Base-by-base conservation (phyloP, 2,888 invertebrate genomes). In the Drosophila mimetica region DNA sequence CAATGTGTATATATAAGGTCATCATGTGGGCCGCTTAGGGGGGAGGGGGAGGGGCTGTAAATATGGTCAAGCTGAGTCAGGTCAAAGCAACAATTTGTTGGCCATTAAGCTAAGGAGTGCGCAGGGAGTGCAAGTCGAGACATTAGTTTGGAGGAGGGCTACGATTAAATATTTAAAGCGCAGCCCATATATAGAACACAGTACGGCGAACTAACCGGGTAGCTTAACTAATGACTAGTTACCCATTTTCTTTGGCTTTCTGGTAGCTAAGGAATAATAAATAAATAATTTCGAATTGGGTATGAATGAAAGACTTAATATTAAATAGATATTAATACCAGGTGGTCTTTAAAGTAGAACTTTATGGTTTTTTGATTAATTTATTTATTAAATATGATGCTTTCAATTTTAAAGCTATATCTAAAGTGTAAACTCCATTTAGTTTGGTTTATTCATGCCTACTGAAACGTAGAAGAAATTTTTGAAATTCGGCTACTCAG, bases 21-120 rank as follows among this genome's bases (percentile, higher is more conserved):
- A 63, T 39, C 36, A 50, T 37, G 20, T 32, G 42, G 37, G 13
- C 7, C 14, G 13, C 16, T 16, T 14, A 22, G 9, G 28, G 30
- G 11, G 9, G 11, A 4, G 3, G 30, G 18, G 16, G 14, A 14
- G 39, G 13, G 48, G 30, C 18, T 4, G 47, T 41, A 39, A 37
- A 13, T 36, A 18, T 22, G 39, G 65, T 44, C 44, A 46, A 42
- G 25, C 39, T 34, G 47, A 41, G 41, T 42, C 63, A 36, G 65
- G 64, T 14, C 71, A 53, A 20, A 70, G 71, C 69, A 61, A 70
- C 69, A 70, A 70, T 61, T 71, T 73, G 73, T 55, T 58, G 47
- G 66, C 58, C 66, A 58, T 67, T 66, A 59, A 34, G 55, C 47
- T 51, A 57, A 74, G 67, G 69, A 58, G 51, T 57, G 57, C 57